Evolutionary conservation across 2,797 vertebrate species (phyloP).

Genomic region (Phataginus tricuspis): DNA sequence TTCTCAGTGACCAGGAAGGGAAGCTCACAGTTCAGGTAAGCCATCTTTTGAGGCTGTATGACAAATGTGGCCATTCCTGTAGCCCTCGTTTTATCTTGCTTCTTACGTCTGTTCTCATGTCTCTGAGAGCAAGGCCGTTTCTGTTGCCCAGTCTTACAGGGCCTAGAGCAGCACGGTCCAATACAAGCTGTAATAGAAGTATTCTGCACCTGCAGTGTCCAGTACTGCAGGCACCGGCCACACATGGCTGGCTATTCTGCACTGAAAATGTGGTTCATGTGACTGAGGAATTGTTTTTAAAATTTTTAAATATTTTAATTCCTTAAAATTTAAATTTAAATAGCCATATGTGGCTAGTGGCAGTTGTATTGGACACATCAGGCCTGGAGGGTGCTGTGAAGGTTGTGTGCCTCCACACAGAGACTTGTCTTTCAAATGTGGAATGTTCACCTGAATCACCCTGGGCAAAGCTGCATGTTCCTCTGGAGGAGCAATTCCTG

Average conservation of each 20-base stretch:
- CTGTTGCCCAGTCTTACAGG: background rate
- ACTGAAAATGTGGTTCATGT: background rate
- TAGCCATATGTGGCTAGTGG: background rate
- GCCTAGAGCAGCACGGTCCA: background rate
- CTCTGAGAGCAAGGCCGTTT: background rate
- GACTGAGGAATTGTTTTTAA: background rate
- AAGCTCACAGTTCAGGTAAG: constrained; percentile 24
- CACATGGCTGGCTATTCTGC: background rate
- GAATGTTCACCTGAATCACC: background rate
- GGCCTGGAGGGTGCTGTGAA: background rate
- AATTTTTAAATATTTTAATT: background rate
- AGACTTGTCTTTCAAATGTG: background rate
- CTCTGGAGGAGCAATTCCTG: background rate
- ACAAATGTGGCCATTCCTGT: background rate
- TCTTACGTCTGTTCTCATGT: background rate
- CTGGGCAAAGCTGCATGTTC: background rate
- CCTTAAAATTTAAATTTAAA: background rate
- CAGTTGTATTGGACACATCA: background rate
- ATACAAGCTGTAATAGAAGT: background rate
- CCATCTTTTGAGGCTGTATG: background rate
- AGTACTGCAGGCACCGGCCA: background rate
- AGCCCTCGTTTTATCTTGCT: background rate
- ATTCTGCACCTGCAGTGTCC: background rate
- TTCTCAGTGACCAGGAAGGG: background rate
- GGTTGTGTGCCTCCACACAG: background rate